Evolutionary conservation across 2,113 vertebrate genomes (phyloP).

Genomic region (Thamnaconus septentrionalis): DNA sequence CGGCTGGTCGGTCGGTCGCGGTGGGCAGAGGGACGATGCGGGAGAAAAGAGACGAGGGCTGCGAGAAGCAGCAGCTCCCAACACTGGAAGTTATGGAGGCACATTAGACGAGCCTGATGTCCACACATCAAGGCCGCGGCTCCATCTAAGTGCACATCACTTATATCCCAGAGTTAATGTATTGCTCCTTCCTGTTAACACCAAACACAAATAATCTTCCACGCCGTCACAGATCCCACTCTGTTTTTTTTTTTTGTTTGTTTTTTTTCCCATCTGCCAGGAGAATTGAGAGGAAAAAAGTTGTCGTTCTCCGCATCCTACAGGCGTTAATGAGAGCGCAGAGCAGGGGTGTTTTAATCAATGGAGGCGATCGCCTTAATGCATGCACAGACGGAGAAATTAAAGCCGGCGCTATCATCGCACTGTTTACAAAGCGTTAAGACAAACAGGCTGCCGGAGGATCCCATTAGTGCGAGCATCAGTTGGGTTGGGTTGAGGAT

Average conservation of each 20-base stretch:
- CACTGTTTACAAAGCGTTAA: slow-evolving; percentile 39
- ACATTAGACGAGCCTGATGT: slow-evolving; percentile 63
- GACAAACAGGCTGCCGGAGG: slow-evolving; percentile 32
- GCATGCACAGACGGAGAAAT: slow-evolving; percentile 29
- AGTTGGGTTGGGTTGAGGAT: neutral
- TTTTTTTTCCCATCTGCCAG: slow-evolving; percentile 22
- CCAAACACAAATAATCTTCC: slow-evolving; percentile 53
- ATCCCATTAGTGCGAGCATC: neutral
- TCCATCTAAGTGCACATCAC: slow-evolving; percentile 73
- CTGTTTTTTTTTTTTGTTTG: slow-evolving; percentile 9
- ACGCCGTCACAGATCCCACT: slow-evolving; percentile 25
- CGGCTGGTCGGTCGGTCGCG: slow-evolving; percentile 9
- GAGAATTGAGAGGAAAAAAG: slow-evolving; percentile 4
- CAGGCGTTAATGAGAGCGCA: slow-evolving; percentile 25
- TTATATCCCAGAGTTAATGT: slow-evolving; percentile 59
- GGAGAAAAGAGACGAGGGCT: slow-evolving; percentile 25
- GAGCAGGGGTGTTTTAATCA: slow-evolving; percentile 23
- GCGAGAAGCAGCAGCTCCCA: slow-evolving; percentile 38
- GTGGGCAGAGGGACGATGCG: slow-evolving; percentile 19
- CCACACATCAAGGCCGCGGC: slow-evolving; percentile 37
- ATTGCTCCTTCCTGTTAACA: slow-evolving; percentile 57
- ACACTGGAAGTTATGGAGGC: slow-evolving; percentile 49
- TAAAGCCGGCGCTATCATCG: slow-evolving; percentile 28
- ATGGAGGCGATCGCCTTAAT: slow-evolving; percentile 25
- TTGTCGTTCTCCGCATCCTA: slow-evolving; percentile 27